These are phyloP conservation scores for Oncorhynchus kisutch DNA, from an alignment of 2,113 vertebrate species.

Conservation along the genomic window DNA sequence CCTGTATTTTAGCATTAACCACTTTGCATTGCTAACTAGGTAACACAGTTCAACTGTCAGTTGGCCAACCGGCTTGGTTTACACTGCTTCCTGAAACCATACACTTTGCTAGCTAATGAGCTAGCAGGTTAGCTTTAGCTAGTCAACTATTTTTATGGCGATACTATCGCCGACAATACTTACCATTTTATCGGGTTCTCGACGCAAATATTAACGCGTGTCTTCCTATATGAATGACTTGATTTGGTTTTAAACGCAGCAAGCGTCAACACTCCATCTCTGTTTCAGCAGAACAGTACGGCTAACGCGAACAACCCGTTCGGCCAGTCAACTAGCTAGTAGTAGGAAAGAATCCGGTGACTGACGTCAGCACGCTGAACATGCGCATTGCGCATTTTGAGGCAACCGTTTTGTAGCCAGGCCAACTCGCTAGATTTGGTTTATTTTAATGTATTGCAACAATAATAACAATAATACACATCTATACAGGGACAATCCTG, in stretches of 20 bases:
- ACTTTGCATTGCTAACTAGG: conserved; percentile 17
- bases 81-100: conserved; percentile 57
- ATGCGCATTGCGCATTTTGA: conserved; percentile 53
- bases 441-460: too few relatives aligned
- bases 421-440: too few relatives aligned
- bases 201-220: background rate
- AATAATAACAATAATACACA: too few relatives aligned
- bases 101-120: conserved; percentile 58
- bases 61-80: background rate
- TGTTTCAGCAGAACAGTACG: background rate
- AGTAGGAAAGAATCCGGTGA: conserved; percentile 23
- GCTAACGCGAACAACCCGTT: background rate
- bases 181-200: conserved; percentile 57
- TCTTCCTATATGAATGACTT: background rate
- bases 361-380: conserved; percentile 51
- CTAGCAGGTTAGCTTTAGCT: conserved; percentile 11
- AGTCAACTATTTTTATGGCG: background rate
- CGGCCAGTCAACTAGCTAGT: conserved; percentile 2
- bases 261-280: conserved; percentile 51
- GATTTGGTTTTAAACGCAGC: background rate
- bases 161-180: conserved; percentile 22
- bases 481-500: too few relatives aligned
- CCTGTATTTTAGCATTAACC: background rate
- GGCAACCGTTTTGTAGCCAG: background rate
- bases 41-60: conserved; percentile 17